Base-by-base conservation (phyloP, 2,113 vertebrate species). In the Phalacrocorax carbo region DNA sequence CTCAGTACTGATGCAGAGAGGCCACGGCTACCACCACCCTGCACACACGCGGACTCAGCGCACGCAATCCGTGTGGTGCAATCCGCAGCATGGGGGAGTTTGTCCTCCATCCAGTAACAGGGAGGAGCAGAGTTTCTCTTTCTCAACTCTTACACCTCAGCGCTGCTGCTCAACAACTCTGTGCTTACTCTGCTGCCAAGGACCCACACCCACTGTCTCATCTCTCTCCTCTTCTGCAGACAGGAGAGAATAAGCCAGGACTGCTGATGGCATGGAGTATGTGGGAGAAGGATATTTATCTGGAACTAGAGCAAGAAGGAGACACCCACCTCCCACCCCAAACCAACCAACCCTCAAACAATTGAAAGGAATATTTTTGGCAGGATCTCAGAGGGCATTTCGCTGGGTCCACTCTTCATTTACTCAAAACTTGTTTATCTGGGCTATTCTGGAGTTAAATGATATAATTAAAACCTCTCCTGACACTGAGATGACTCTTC, bases 51-150 rank as follows among this genome's bases (percentile, higher is more conserved):
- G 2, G 64, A 10, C 38, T 29, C 40, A 26, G 57, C 34, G 18
- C 7, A 2, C 34, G 11, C 36, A 26, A 32, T 8, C 38, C 3
- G 36, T 1, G 7, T 4, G 2, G 30, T 5, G 13, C 14, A 4
- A 13, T 7, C 9, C 5, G 1, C 30, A 26, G 62, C 40, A 8
- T 1, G 9, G 48, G 40, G 68, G 19, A 15, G 34, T 25, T 32
- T 40, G 55, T 69, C 62, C 68, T 51, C 80, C 19, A 11, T 7
- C 38, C 77, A 61, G 65, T 8, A 3, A 4, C 32, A 16, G 52
- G n/a, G 17, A 62, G 11, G 42, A 64, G 42, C 38, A 16, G 51
- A 76, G 30, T 64, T 40, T 2, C 57, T 36, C 7, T 2, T 46
- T 10, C 52, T 42, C 54, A 34, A 34, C 54, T 48, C 71, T 42